Conservation (phyloP, 2,113 vertebrate genomes). For the Psophia crepitans region DNA sequence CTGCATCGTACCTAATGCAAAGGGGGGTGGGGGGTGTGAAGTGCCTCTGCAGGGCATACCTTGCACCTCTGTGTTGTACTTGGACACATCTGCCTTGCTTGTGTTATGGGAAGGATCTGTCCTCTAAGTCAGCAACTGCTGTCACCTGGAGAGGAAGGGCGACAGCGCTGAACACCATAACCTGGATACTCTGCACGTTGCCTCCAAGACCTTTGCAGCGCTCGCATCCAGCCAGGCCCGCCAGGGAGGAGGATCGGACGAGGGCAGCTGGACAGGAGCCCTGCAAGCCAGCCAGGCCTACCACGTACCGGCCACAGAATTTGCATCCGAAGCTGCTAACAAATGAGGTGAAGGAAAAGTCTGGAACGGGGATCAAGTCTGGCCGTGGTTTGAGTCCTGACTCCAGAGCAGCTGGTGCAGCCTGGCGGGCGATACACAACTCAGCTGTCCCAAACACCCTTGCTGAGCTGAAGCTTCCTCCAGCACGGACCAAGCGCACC, state of each 20-base stretch:
- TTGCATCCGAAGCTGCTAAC: background rate
- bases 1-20: background rate
- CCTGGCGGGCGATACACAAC: background rate
- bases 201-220: background rate
- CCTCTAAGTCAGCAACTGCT: background rate
- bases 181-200: background rate
- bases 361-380: background rate
- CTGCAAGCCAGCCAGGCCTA: background rate
- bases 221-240: background rate
- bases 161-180: background rate
- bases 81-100: accelerated
- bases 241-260: background rate
- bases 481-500: background rate
- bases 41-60: background rate
- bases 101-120: background rate
- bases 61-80: background rate
- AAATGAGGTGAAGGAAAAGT: slow-evolving; percentile 42
- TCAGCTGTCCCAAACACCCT: background rate
- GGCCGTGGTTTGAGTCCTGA: background rate
- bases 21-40: no score
- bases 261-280: background rate
- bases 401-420: slow-evolving; percentile 14
- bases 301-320: background rate
- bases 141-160: background rate
- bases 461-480: background rate